Conservation (phyloP, 2,888 invertebrate species). For the Nysson spinosus region DNA sequence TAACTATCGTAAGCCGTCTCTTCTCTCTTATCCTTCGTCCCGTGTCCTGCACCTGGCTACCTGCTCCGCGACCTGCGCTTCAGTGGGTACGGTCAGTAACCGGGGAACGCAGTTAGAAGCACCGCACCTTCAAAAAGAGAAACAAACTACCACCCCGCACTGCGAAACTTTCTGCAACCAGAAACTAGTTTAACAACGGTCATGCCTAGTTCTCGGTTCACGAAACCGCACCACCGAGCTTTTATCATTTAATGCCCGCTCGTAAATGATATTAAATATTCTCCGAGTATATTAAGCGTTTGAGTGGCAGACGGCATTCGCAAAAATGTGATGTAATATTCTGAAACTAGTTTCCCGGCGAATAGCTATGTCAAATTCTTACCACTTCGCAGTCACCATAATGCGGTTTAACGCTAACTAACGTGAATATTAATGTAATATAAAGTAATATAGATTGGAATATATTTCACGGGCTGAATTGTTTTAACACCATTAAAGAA, state of each 20-base stretch:
- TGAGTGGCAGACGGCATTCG: no score
- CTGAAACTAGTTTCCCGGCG: no score
- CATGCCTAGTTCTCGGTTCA: not conserved
- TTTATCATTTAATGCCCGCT: not conserved
- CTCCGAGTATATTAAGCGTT: no score
- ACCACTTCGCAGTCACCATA: no score
- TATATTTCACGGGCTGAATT: no score
- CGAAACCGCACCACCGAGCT: not conserved
- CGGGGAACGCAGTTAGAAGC: conserved; percentile 42
- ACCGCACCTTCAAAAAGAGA: conserved; percentile 40
- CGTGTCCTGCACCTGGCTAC: conserved; percentile 69
- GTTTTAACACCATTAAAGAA: no score
- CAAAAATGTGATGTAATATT: no score
- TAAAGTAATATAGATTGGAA: no score
- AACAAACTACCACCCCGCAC: conserved; percentile 33
- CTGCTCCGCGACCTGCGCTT: conserved; percentile 57
- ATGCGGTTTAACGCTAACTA: no score
- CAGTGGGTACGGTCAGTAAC: conserved; percentile 53
- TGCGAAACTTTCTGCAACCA: conserved; percentile 33
- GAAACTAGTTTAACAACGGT: conserved; percentile 7
- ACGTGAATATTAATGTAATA: no score
- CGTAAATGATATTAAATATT: no score
- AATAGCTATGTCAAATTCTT: no score
- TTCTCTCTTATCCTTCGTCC: conserved; percentile 49
- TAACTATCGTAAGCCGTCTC: conserved; percentile 34